Conservation (phyloP, 2,113 vertebrate species). For the Eulacestoma nigropectus region DNA sequence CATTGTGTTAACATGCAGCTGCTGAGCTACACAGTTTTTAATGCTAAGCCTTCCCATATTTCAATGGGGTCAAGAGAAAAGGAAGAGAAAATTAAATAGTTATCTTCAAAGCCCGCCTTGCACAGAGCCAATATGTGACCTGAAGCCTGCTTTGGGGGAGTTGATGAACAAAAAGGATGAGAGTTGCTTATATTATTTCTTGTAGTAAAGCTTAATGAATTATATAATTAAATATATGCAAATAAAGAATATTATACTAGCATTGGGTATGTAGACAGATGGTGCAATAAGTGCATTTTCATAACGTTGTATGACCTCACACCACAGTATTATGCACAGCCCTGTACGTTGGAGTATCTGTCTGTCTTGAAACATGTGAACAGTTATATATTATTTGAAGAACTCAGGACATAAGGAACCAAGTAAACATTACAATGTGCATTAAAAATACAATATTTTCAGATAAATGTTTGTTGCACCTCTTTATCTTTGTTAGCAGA, state of each 20-base stretch:
- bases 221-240: not conserved
- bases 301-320: not conserved
- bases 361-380: not conserved
- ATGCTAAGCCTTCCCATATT: not conserved
- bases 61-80: not conserved
- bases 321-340: not conserved
- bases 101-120: constrained; percentile 57
- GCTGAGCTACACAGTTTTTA: not conserved
- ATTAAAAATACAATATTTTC: not conserved
- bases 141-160: not conserved
- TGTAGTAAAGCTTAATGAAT: not conserved
- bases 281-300: not conserved
- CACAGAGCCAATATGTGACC: not conserved
- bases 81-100: constrained; percentile 13
- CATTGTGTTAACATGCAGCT: not conserved
- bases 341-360: not conserved
- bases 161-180: not conserved
- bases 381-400: not conserved
- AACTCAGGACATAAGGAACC: not conserved
- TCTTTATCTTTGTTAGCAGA: not conserved
- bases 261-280: not conserved
- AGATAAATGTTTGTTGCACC: not conserved
- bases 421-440: not conserved
- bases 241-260: not conserved
- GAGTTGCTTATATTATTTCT: not conserved